These are phyloP conservation scores for Rhingia rostrata DNA, from an alignment of 2,888 invertebrate genomes.

Conservation along the genomic window DNA sequence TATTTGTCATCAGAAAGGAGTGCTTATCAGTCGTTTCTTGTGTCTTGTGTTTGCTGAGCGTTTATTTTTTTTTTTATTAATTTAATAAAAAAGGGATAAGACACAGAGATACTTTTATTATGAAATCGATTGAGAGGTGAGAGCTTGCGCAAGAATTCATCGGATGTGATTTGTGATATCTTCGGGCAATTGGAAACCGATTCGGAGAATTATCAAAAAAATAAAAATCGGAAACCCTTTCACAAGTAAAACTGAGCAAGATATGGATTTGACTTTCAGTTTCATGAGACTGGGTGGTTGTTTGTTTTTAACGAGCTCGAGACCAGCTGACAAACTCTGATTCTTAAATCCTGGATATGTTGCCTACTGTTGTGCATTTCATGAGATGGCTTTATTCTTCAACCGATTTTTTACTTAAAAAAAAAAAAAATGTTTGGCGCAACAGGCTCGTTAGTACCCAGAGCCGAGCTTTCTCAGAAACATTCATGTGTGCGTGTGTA, in stretches of 20 bases:
- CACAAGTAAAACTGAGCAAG: neutral
- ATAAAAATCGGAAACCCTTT: neutral
- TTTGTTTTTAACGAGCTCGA: too few species aligned
- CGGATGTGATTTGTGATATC: neutral
- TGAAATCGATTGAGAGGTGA: conserved; percentile 22
- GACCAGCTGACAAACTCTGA: too few species aligned
- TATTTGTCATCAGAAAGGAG: conserved; percentile 58
- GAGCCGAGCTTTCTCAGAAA: too few species aligned
- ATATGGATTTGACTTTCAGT: too few species aligned
- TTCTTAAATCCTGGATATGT: too few species aligned
- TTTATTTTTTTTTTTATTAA: conserved; percentile 26
- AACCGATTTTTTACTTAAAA: too few species aligned
- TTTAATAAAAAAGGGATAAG: conserved; percentile 25
- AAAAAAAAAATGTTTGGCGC: too few species aligned
- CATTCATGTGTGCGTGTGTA: too few species aligned
- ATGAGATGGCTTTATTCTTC: too few species aligned
- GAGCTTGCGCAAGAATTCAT: conserved; percentile 4
- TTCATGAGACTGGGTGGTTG: too few species aligned
- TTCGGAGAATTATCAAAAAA: neutral
- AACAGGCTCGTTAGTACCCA: too few species aligned
- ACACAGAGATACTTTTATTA: conserved; percentile 27
- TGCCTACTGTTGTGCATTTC: too few species aligned
- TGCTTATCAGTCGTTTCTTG: conserved; percentile 57
- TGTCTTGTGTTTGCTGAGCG: conserved; percentile 23
- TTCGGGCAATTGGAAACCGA: neutral